phyloP scores from a whole-genome alignment of 2,113 vertebrate species.

The Rafetus swinhoei region DNA sequence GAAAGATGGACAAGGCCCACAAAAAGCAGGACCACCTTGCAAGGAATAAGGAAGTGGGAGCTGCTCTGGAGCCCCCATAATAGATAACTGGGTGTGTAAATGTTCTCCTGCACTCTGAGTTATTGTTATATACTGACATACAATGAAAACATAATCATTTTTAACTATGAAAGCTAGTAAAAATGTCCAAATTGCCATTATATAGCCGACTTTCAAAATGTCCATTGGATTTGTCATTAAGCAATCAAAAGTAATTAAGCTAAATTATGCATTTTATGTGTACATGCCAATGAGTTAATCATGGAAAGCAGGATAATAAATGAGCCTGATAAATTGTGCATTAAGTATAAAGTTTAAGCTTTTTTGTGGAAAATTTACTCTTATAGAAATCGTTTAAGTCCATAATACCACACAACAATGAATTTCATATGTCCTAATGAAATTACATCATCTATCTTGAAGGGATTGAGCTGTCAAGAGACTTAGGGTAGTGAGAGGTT shows the following conservation, averaged over 20 bases:
- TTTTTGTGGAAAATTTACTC: slow-evolving; percentile 47
- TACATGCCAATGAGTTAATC: slow-evolving; percentile 5
- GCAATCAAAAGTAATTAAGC: slow-evolving; percentile 48
- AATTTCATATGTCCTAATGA: not conserved
- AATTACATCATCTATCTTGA: not conserved
- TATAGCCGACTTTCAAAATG: not conserved
- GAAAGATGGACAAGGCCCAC: not conserved
- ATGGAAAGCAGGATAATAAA: slow-evolving; percentile 29
- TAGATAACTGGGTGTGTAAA: not conserved
- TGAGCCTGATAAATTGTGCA: slow-evolving; percentile 22
- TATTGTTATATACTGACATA: not conserved
- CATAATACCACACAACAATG: not conserved
- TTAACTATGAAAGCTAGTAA: slow-evolving; percentile 24
- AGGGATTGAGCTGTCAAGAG: not conserved
- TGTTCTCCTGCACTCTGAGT: not conserved
- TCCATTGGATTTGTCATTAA: slow-evolving; percentile 28
- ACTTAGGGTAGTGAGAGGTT: not conserved
- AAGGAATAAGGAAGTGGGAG: not conserved
- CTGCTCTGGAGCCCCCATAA: not conserved
- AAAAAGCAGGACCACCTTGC: not conserved
- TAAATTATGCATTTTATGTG: slow-evolving; percentile 42
- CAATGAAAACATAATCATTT: not conserved
- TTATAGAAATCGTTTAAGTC: slow-evolving; percentile 41
- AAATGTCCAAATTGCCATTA: slow-evolving; percentile 24
- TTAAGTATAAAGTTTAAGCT: slow-evolving; percentile 46